Base-by-base conservation (phyloP, 2,888 invertebrate genomes). In the Lamellibrachia columna region DNA sequence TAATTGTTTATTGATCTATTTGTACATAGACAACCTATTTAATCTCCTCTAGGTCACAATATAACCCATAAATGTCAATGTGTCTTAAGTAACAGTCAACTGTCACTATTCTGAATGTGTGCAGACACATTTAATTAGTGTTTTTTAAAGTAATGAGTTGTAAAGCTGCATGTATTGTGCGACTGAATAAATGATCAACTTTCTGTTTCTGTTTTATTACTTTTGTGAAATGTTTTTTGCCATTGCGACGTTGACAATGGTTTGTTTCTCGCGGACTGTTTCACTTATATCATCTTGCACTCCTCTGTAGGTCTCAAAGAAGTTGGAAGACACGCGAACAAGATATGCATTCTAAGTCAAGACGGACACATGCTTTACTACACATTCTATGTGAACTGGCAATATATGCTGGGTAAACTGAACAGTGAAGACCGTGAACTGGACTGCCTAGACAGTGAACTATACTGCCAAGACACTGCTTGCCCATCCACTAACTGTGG, bases 271-370 rank as follows among this genome's bases (percentile, higher is more conserved):
- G 91, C 53, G 91, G 22, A 92, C 28, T 22, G 75, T 91, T 22
- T 8, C 28, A 92, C 40, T 40, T 92, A 52, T 90, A 40, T 40
- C 40, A 40, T 93, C 11, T 53, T 53, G 7, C 58, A 92, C 93
- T 91, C 91, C 52, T 55, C 95, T 96, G 91, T 95, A 97, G 97
- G 96, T 99, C 9, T 99, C 99, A 8, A 99, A 99, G 97, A 99
- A 99, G 96, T 97, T 99, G 92, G 99, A 99, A 97, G 99, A 99
- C 96, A 98, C 99, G 95, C 97, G 99, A 96, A 99, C 99, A 90
- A 98, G 99, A 97, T 99, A 99, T 96, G 99, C 99, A 8, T 99
- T 99, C 97, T 99, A 98, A 98, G 40, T 55, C 15, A 91, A 91
- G 22, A 90, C 15, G 91, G n/a, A 28, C 52, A 91, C 53, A 53